Percentiles rank a stretch among this genome's conserved stretches.
phyloP scores from a whole-genome alignment of 2,113 vertebrate species.

The Tragelaphus scriptus region DNA sequence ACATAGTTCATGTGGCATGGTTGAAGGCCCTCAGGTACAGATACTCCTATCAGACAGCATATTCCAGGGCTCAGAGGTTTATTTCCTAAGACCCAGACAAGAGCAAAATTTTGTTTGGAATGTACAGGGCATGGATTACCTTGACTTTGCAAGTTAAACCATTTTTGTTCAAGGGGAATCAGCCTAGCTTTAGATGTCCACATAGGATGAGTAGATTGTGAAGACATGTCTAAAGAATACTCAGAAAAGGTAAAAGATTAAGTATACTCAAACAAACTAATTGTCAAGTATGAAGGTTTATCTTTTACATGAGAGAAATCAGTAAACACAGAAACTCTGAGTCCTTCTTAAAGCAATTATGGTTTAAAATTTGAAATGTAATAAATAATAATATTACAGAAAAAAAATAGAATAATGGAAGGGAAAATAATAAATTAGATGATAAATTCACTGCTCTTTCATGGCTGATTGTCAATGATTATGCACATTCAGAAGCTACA shows the following conservation, averaged over 20 bases:
- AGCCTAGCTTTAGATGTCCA: neutral
- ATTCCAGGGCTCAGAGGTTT: neutral
- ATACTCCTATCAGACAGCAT: neutral
- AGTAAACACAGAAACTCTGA: neutral
- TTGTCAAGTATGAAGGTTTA: neutral
- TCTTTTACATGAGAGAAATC: neutral
- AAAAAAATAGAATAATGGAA: neutral
- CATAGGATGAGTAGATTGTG: neutral
- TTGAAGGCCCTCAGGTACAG: neutral
- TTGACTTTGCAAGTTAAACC: neutral
- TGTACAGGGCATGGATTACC: fast-evolving
- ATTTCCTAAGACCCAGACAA: neutral
- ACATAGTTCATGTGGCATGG: too few relatives aligned
- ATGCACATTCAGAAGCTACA: neutral
- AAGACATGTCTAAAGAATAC: neutral
- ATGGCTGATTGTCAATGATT: neutral
- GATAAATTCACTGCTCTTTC: neutral
- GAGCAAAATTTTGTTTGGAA: neutral
- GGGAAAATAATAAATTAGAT: neutral
- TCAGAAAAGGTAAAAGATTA: neutral
- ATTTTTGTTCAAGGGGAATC: neutral
- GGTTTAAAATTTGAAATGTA: neutral
- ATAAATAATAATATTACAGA: neutral
- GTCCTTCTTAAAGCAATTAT: neutral
- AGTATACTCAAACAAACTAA: neutral